Evolutionary conservation across 2,888 invertebrate species (phyloP).

Genomic region (Aphidoletes aphidimyza): DNA sequence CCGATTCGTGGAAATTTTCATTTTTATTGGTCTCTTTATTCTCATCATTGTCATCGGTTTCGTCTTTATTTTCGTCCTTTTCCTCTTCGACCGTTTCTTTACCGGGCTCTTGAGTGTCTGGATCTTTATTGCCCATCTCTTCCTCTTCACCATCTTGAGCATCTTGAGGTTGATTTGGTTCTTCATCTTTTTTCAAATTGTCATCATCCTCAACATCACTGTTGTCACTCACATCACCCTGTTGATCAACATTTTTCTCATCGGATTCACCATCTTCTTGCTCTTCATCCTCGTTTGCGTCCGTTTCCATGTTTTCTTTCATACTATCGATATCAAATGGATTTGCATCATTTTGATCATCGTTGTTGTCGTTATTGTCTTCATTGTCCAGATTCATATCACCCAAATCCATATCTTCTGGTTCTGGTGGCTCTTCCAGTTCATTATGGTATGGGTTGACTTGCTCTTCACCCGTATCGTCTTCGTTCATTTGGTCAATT

Average conservation of each 20-base stretch:
- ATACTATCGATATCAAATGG: conserved; percentile 87
- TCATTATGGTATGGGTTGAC: conserved; percentile 84
- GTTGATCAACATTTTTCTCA: conserved; percentile 57
- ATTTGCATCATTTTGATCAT: conserved; percentile 75
- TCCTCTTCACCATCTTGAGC: conserved; percentile 67
- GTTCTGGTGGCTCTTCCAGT: conserved; percentile 79
- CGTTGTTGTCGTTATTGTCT: conserved; percentile 69
- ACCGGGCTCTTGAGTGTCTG: conserved; percentile 68
- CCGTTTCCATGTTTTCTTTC: conserved; percentile 70
- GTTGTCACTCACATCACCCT: conserved; percentile 59
- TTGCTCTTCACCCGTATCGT: conserved; percentile 82
- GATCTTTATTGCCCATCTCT: conserved; percentile 59
- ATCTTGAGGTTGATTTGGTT: conserved; percentile 63
- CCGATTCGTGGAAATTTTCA: conserved; percentile 63
- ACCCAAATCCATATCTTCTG: conserved; percentile 88
- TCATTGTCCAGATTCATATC: conserved; percentile 83
- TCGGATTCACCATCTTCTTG: conserved; percentile 61
- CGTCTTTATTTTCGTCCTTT: conserved; percentile 64
- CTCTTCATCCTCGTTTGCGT: conserved; percentile 62
- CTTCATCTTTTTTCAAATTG: conserved; percentile 63
- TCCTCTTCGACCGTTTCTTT: conserved; percentile 66
- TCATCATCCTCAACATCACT: conserved; percentile 62
- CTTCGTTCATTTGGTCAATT: conserved; percentile 86
- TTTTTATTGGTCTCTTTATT: conserved; percentile 58
- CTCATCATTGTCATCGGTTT: conserved; percentile 60